Base-by-base conservation (phyloP, 2,888 invertebrate species). In the Thereva nobilitata region DNA sequence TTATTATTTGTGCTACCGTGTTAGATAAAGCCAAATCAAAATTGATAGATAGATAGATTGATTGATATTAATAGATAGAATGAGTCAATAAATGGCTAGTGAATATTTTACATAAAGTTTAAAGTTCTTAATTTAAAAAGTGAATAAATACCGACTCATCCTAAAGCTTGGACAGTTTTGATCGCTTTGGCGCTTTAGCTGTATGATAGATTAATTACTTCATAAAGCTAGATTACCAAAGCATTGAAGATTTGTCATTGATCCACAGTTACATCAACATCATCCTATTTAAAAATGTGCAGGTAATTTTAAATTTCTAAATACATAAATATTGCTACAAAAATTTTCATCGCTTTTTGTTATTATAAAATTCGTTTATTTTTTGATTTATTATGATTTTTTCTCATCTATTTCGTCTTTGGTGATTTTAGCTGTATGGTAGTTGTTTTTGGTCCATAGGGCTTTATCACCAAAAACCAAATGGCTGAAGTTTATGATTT, bases 201-300 rank as follows among this genome's bases (percentile, higher is more conserved):
- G 88, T 87, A 87, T 91, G 91, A 90, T 87, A 85, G 85, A 80
- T 82, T 82, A 78, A 81, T 79, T 82, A 81, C 84, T 85, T 90
- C 92, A 92, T 92, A 92, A 92, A 92, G 92, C 92, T 92, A 92
- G 89, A 91, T 92, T 92, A 92, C 92, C 92, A 92, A 92, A 92
- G 91, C 90, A 91, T 83, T 84, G 85, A 84, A 81, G 80, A 78
- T 76, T 75, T 74, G 70, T 73, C 71, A 23, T 23, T 23, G 23
- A 23, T 23, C 23, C 2, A 23, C 23, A 23, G 2, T 23, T 23
- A 23, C 2, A 2, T 23, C 23, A 23, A 2, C 23, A 23, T 2
- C 23, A 23, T 2, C 23, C 1, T 23, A 2, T 2, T 23, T 23
- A 23, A 23, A 2, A 23, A 23, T 23, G 2, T 23, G 23, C 10